Evolutionary conservation across 1,140 invertebrate species (phyloP), one percentile per base, ranked within the genome.

Genomic region (Temnothorax curvispinosus): DNA sequence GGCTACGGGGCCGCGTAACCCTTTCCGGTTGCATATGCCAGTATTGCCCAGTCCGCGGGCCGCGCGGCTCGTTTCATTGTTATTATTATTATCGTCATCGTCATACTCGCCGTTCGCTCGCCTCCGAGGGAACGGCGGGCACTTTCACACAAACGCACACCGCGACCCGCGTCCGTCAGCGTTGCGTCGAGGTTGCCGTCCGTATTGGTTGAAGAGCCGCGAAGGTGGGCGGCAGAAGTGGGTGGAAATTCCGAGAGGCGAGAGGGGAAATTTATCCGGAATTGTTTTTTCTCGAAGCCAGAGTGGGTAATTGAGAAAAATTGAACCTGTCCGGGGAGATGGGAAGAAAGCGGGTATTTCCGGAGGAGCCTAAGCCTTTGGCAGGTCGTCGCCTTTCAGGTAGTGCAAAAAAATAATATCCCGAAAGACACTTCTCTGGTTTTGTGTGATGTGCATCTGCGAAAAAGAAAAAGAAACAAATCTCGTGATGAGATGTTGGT

Each of bases 1-100:
- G 78, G 67, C 58, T 81, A 89, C 71, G 86, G 47, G 65, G 50
- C 54, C 67, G 78, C 71, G 71, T 74, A 87, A 60, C 86, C 60
- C 47, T 89, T 90, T 87, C 69, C 69, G 69, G 41, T 47, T 60
- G 11, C 35, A 11, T 5, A 15, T 35, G 52, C 18, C 35, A 41
- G 64, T 65, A 27, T 27, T 27, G 27, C 27, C 27, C n/a, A 54
- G 21, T 15, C n/a, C 56, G 41, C 75, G 60, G 41, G 9, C 2
- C 41, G 64, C n/a, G 56, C 60, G 32, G 13, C n/a, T 64, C 44
- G 13, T 21, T 47, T 60, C 54, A 44, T 58, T 35, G 21, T 56
- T 44, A 38, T 72, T 72, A 52, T 80, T 80, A 54, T 41, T 67
- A 47, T 44, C 1, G 3, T 44, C n/a, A 11, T 21, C 4, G 2